Evolutionary conservation across 2,113 vertebrate species (phyloP).

Genomic region (Crotalus tigris): DNA sequence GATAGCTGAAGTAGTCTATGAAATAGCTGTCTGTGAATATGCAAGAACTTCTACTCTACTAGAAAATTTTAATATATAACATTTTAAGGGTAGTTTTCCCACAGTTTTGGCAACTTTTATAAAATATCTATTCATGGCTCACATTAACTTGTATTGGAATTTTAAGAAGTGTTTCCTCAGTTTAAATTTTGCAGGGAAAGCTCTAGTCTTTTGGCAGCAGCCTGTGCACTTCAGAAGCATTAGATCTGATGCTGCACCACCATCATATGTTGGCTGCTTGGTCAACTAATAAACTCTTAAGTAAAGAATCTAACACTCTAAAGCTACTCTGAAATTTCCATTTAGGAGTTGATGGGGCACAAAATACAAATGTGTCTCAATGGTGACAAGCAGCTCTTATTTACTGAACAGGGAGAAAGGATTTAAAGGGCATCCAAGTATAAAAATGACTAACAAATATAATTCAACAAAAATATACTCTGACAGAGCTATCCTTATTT

Average conservation of each 20-base stretch:
- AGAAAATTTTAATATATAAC: neutral
- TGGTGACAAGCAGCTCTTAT: neutral
- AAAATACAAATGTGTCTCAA: neutral
- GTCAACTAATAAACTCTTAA: neutral
- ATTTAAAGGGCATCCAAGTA: fast-evolving
- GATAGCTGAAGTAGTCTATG: neutral
- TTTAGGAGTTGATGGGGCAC: neutral
- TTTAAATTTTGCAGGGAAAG: neutral
- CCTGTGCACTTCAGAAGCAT: neutral
- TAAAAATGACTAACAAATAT: neutral
- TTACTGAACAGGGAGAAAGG: neutral
- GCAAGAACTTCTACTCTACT: neutral
- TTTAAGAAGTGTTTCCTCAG: neutral
- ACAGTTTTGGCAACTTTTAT: neutral
- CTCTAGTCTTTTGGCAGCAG: neutral
- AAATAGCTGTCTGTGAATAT: neutral
- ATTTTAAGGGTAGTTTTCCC: neutral
- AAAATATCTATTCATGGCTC: no score
- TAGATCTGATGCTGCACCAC: neutral
- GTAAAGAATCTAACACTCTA: neutral
- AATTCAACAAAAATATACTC: conserved; percentile 42
- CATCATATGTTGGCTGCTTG: neutral
- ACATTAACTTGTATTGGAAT: neutral
- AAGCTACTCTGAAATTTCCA: neutral
- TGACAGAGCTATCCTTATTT: conserved; percentile 89